These are phyloP conservation scores for Diplolepis rosae DNA, from an alignment of 2,888 invertebrate genomes.

Conservation along the genomic window DNA sequence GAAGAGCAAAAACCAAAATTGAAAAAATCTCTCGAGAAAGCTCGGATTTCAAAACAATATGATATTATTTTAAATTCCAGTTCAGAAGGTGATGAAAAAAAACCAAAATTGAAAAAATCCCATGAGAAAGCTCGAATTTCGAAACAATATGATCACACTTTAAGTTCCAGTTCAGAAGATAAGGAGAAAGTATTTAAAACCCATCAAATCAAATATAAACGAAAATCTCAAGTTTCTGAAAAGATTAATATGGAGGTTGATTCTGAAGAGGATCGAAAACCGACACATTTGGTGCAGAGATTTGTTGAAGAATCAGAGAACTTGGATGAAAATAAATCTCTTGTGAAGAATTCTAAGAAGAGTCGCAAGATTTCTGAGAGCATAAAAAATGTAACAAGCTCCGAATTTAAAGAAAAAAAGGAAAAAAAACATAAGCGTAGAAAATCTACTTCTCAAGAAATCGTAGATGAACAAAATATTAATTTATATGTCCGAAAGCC, in stretches of 20 bases:
- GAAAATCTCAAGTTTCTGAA: neutral
- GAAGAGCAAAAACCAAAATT: neutral
- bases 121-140: neutral
- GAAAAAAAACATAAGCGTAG: neutral
- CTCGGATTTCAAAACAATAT: too few relatives aligned
- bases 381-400: neutral
- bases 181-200: neutral
- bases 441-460: neutral
- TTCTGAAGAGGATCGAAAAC: neutral
- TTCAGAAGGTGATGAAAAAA: neutral
- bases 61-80: too few relatives aligned
- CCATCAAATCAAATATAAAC: neutral
- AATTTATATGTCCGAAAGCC: neutral
- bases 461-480: neutral
- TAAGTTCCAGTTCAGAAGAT: neutral
- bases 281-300: neutral
- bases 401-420: neutral
- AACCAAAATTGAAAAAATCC: neutral
- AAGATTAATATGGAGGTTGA: neutral
- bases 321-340: neutral
- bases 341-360: neutral
- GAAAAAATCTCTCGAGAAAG: neutral
- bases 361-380: neutral
- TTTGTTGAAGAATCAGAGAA: neutral
- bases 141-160: neutral